Conservation (phyloP, 2,888 invertebrate species). For the Drosophila setosimentum region DNA sequence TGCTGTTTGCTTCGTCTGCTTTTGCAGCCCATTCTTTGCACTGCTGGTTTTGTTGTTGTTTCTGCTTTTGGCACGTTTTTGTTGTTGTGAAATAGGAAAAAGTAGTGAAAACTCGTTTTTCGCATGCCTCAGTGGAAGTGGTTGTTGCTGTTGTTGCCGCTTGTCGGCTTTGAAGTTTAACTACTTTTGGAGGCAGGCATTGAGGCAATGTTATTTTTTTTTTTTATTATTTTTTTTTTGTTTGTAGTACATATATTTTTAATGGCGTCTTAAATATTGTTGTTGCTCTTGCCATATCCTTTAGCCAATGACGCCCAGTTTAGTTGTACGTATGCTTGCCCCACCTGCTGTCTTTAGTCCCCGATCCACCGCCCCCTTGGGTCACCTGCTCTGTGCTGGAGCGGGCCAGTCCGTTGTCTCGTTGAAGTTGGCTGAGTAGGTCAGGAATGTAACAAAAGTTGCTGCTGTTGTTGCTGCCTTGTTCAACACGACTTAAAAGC, state of each 20-base stretch:
- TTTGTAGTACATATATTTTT: constrained; percentile 23
- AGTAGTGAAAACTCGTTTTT: constrained; percentile 77
- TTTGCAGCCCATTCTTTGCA: constrained; percentile 45
- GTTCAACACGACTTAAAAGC: constrained; percentile 64
- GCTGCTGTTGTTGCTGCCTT: constrained; percentile 42
- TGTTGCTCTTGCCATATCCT: constrained; percentile 62
- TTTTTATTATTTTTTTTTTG: constrained; percentile 12
- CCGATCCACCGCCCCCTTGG: not conserved
- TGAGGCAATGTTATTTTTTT: constrained; percentile 29
- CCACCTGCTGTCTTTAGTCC: constrained; percentile 11
- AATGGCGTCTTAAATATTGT: constrained; percentile 31
- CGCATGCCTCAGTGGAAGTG: constrained; percentile 33
- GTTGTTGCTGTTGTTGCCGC: constrained; percentile 28
- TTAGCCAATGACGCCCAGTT: constrained; percentile 62
- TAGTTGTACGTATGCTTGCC: constrained; percentile 16
- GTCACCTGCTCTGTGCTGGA: not conserved
- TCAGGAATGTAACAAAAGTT: constrained; percentile 72
- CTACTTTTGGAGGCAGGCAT: constrained; percentile 69
- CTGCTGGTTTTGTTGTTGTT: constrained; percentile 18
- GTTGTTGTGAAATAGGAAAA: constrained; percentile 69
- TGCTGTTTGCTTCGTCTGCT: constrained; percentile 33
- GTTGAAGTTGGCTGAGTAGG: constrained; percentile 67
- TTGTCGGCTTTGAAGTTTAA: constrained; percentile 72
- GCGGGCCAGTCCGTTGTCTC: constrained; percentile 47
- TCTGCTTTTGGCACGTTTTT: constrained; percentile 48